Evolutionary conservation across 2,797 vertebrate genomes (phyloP), one percentile per base, ranked within the genome.

Genomic region (Ammospiza maritima): DNA sequence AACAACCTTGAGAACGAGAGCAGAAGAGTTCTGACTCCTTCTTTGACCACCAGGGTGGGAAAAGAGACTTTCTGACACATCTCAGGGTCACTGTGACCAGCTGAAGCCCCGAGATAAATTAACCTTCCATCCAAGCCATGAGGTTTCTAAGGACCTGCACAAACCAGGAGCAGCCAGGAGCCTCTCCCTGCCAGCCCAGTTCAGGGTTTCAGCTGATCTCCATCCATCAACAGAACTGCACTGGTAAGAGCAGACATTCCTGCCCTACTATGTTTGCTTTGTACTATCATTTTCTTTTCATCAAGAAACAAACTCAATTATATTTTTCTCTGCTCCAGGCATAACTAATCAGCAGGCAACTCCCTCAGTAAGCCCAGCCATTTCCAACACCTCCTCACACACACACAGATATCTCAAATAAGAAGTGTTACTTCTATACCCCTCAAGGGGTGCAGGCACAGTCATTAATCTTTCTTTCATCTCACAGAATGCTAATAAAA

Each of bases 381-480:
- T 88, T 89, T 66, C 85, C 40, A 83, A 64, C 34, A 84, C 60
- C 76, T 75, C 73, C 57, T 92, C 75, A 69, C 79, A 69, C 1
- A 2, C 1, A 2, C 1, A 2, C 36, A 88, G 72, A 62, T 65
- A 56, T 6, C 82, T 96, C 79, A 89, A 60, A 89, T 76, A 93
- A 75, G 51, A 85, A 84, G 60, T 75, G 76, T 60, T 93, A 64
- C 87, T 90, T 87, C 90, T 82, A 36, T 51, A 65, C 71, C 76
- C 73, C 94, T 92, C 82, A 76, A 94, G 93, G 91, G 64, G 62
- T 84, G 87, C 80, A 89, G 38, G 48, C 93, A 50, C 56, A 69
- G 67, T 17, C 95, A 90, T 96, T 97, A 94, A 96, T 97, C 94
- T 95, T 94, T 89, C 94, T 94, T 97, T 95, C 94, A 85, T 95